phyloP scores from a whole-genome alignment of 2,797 vertebrate species.

The Vespertilio murinus region DNA sequence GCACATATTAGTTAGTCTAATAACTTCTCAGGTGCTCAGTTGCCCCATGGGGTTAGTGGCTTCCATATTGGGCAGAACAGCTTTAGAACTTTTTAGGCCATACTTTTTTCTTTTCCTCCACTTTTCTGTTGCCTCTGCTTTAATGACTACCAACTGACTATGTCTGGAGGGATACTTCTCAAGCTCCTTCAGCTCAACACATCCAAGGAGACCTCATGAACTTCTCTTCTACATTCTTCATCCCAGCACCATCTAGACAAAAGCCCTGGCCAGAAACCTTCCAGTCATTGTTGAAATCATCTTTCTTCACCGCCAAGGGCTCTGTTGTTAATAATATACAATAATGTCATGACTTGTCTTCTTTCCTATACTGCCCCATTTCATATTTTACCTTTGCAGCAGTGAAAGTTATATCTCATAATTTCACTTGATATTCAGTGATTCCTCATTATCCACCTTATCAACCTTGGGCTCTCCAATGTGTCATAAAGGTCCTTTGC shows the following conservation, averaged over 20 bases:
- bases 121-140: not conserved
- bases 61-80: not conserved
- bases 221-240: not conserved
- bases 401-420: not conserved
- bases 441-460: not conserved
- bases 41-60: not conserved
- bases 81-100: not conserved
- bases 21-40: not conserved
- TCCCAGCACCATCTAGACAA: not conserved
- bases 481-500: not conserved
- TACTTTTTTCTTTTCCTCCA: not conserved
- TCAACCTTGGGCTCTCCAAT: not conserved
- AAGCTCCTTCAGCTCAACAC: not conserved
- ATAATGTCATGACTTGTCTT: not conserved
- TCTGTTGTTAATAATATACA: not conserved
- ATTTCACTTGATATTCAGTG: not conserved
- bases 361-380: not conserved
- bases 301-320: not conserved
- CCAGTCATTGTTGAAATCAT: not conserved
- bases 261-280: not conserved
- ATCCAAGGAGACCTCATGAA: not conserved
- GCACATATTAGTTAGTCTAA: not conserved
- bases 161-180: not conserved
- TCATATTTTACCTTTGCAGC: constrained; percentile 9
- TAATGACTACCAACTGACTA: not conserved